Base-by-base conservation (phyloP, 2,113 vertebrate species). In the Prinia subflava region DNA sequence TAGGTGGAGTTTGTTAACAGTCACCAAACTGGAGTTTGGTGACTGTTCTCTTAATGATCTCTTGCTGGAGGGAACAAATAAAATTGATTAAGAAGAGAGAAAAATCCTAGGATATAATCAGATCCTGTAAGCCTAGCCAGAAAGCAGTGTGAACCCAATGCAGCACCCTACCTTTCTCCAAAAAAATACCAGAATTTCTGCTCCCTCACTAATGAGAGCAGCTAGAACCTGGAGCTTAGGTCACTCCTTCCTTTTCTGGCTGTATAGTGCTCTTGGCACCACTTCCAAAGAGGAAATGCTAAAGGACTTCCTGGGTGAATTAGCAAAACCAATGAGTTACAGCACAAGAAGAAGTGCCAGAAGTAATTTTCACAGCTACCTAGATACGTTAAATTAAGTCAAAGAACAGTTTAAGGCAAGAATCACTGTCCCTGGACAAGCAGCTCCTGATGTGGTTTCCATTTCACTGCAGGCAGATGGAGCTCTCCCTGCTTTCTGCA, bases 391-490 rank as follows among this genome's bases (percentile, higher is more conserved):
- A 73, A 82, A 49, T 21, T 41, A 24, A 68, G 31, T 11, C 47
- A 25, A 74, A 59, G 27, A 28, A 8, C 31, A 75, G n/a, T 20
- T 74, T 24, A 24, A 13, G 19, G 25, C 60, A 71, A 88, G 47
- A 30, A 24, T 23, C n/a, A 15, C 7, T 0, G 0, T 62, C 46
- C 46, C 31, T 56, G 11, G 11, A 8, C 7, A 46, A 41, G 22
- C 18, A 39, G 33, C 13, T 37, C 1, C 73, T 49, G 49, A 57
- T 0, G 0, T 16, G 35, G 42, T 24, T 89, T 77, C 87, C 56
- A 23, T 53, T 55, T 88, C 75, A 47, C 24, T 28, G 50, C 63
- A 87, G 65, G 79, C 75, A 89, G 67, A 59, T 31, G 46, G 67
- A 90, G 52, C 70, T 18, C 31, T 27, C 24, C 79, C 42, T 42